phyloP scores from a whole-genome alignment of 2,888 invertebrate species.

The Cheilosia pagana region DNA sequence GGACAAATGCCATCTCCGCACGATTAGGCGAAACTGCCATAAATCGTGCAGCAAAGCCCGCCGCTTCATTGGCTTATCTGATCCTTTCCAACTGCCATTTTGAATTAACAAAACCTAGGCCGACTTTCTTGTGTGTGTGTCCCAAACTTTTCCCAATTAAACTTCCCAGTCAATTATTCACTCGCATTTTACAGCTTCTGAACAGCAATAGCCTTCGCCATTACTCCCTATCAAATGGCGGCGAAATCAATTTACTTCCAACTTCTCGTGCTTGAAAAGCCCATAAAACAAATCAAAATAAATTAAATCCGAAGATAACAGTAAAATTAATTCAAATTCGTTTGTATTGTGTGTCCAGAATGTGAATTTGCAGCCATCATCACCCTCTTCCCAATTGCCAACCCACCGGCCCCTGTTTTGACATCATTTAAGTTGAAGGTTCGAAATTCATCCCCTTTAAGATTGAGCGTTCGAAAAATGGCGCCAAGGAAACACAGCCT shows the following conservation, averaged over 20 bases:
- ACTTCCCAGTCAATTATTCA: conserved; percentile 35
- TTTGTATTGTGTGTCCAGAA: conserved; percentile 18
- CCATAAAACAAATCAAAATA: conserved; percentile 53
- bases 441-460: background rate
- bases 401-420: conserved; percentile 6
- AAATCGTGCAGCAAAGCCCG: background rate
- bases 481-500: conserved; percentile 44
- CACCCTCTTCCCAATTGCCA: background rate
- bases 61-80: background rate
- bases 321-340: conserved; percentile 54
- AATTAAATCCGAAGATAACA: conserved; percentile 51
- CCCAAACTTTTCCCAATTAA: background rate
- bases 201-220: conserved; percentile 19
- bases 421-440: conserved; percentile 30
- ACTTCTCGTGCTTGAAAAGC: conserved; percentile 10
- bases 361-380: background rate
- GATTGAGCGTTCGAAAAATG: conserved; percentile 20
- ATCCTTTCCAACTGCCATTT: conserved; percentile 8
- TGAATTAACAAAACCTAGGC: conserved; percentile 7
- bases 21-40: background rate
- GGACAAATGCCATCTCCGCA: background rate
- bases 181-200: conserved; percentile 19
- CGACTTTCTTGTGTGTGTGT: background rate
- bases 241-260: conserved; percentile 29
- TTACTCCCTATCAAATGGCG: background rate